A percentile compares a stretch with the other conserved stretches of the same genome.
Evolutionary conservation across 2,113 vertebrate genomes (phyloP).

Genomic region (Orycteropus afer): DNA sequence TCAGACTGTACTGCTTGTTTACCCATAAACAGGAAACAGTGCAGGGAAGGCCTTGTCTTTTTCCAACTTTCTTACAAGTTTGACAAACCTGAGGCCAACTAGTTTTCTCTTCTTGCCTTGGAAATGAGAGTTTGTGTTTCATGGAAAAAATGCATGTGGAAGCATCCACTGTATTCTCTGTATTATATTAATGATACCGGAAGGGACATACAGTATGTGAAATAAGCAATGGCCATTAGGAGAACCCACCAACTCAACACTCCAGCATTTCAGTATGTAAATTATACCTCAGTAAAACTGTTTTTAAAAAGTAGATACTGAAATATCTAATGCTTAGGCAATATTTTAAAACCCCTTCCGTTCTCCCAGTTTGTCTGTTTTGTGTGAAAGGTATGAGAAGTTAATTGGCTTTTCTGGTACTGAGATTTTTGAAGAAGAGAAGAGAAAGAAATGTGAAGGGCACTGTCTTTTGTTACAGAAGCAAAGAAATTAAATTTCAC

Average conservation of each 20-base stretch:
- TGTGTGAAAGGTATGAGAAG: neutral
- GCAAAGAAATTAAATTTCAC: neutral
- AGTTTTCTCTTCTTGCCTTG: neutral
- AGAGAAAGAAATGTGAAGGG: neutral
- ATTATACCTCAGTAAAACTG: neutral
- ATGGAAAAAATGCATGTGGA: rapidly evolving
- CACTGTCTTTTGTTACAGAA: neutral
- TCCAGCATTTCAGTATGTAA: neutral
- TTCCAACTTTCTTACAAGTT: neutral
- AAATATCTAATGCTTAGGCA: neutral
- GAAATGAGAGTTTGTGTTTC: neutral
- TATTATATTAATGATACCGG: neutral
- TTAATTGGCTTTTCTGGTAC: neutral
- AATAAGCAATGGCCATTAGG: rapidly evolving
- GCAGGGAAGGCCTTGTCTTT: neutral
- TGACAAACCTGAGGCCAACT: neutral
- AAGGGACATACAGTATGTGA: neutral
- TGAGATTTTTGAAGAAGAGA: neutral
- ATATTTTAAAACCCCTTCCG: neutral
- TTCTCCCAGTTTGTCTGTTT: neutral
- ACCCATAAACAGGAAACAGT: rapidly evolving
- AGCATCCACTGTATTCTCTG: neutral
- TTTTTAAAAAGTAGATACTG: neutral
- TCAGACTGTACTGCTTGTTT: too few species aligned
- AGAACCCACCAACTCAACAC: neutral